Evolutionary conservation across 2,113 vertebrate species (phyloP), one percentile per base, ranked within the genome.

Genomic region (Pachyramphus minor): DNA sequence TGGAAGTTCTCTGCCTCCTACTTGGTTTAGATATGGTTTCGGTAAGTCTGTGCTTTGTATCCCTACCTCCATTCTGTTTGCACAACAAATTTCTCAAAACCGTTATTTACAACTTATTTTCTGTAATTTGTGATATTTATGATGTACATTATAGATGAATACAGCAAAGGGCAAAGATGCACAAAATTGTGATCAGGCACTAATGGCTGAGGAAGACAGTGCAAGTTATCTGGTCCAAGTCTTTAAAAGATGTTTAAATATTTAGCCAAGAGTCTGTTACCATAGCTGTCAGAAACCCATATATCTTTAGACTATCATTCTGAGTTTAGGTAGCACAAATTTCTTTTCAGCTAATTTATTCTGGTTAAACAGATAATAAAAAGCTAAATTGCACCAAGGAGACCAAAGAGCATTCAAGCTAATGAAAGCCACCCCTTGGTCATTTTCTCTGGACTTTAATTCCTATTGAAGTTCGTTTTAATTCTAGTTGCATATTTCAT

Each of bases 401-500:
- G 19, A 79, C 62, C 28, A 50, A 85, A 95, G 66, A 94, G 37
- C 64, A 58, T 72, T 89, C 84, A 72, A 52, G 47, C 39, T 95
- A 86, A 78, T 92, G 74, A 86, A 96, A 94, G n/a, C 49, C 25
- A 49, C 71, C 74, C 66, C 79, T 93, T 75, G 90, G 76, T 96
- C 7, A 62, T 94, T 93, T 97, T 90, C 33, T 91, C 59, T 87
- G 23, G n/a, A 84, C 31, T 64, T 85, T 19, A 94, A 80, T 97
- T 33, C 44, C 90, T 71, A 14, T 50, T 66, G 47, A 72, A 82
- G 18, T 87, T 94, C 84, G 16, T 44, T 94, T 92, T 53, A 72
- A 42, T 93, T 97, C 84, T 95, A 63, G 35, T 92, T 95, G 55
- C 35, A 24, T 44, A 73, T 73, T 90, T 97, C 33, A 60, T 68